Conservation (phyloP, 2,888 invertebrate species). For the Zaprionus obscuricornis region DNA sequence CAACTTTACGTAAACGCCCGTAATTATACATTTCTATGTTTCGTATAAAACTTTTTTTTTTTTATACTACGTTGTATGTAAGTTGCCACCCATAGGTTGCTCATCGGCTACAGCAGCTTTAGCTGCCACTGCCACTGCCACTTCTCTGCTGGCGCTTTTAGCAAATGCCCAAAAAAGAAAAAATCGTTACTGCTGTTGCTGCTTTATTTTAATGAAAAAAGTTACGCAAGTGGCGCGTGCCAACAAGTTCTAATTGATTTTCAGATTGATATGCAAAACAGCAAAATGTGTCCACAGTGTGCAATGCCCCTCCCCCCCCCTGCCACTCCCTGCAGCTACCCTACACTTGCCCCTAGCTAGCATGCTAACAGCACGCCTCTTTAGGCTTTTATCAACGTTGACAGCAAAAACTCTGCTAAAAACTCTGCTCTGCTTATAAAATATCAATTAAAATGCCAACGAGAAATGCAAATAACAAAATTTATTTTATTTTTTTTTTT, state of each 20-base stretch:
- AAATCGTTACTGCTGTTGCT: no score
- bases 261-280: constrained; percentile 78
- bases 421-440: constrained; percentile 43
- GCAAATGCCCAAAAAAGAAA: no score
- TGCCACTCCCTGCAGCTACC: not conserved
- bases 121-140: not conserved
- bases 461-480: constrained; percentile 58
- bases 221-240: constrained; percentile 57
- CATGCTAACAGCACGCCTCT: constrained; percentile 1
- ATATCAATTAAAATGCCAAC: constrained; percentile 69
- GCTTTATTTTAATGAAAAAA: constrained; percentile 74
- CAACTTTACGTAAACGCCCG: constrained; percentile 60
- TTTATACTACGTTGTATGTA: constrained; percentile 39
- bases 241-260: constrained; percentile 77
- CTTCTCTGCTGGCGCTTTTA: no score
- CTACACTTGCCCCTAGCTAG: no score
- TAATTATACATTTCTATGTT: constrained; percentile 71
- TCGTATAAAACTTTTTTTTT: constrained; percentile 46
- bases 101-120: not conserved
- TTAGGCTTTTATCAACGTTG: constrained; percentile 34
- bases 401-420: constrained; percentile 51
- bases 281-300: constrained; percentile 26
- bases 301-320: constrained; percentile 22
- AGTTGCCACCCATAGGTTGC: constrained; percentile 21
- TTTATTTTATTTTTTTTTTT: no score